These are phyloP conservation scores for Aphis craccivora DNA, from an alignment of 1,140 invertebrate genomes.

Conservation along the genomic window DNA sequence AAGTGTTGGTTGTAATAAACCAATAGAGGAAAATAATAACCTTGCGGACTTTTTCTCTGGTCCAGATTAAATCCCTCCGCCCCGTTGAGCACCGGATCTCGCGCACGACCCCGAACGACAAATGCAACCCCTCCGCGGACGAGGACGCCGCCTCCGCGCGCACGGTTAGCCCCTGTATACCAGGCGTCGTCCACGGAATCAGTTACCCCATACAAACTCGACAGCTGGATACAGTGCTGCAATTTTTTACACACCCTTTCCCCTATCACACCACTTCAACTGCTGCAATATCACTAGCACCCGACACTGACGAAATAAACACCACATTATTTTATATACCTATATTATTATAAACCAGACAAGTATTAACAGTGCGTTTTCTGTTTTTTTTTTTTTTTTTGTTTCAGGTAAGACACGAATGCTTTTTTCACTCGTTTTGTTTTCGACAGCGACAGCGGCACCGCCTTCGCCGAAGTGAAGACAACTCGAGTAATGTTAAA, in stretches of 20 bases:
- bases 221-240: not conserved
- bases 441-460: not conserved
- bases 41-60: slow-evolving; percentile 47
- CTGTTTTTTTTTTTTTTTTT: not conserved
- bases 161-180: no score
- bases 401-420: slow-evolving; percentile 53
- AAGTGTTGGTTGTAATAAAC: slow-evolving; percentile 57
- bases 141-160: not conserved
- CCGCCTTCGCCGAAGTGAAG: not conserved
- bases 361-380: slow-evolving; percentile 12
- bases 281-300: not conserved
- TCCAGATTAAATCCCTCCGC: slow-evolving; percentile 54
- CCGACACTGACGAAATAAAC: not conserved
- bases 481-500: not conserved
- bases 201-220: slow-evolving; percentile 9
- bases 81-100: not conserved
- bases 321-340: not conserved
- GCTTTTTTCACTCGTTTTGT: slow-evolving; percentile 2
- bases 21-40: slow-evolving; percentile 56
- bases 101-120: not conserved
- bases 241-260: not conserved
- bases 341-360: slow-evolving; percentile 9
- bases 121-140: not conserved
- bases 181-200: slow-evolving; percentile 31
- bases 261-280: not conserved